Base-by-base conservation (phyloP, 2,888 invertebrate genomes). In the Drosophila cyrtoloma region DNA sequence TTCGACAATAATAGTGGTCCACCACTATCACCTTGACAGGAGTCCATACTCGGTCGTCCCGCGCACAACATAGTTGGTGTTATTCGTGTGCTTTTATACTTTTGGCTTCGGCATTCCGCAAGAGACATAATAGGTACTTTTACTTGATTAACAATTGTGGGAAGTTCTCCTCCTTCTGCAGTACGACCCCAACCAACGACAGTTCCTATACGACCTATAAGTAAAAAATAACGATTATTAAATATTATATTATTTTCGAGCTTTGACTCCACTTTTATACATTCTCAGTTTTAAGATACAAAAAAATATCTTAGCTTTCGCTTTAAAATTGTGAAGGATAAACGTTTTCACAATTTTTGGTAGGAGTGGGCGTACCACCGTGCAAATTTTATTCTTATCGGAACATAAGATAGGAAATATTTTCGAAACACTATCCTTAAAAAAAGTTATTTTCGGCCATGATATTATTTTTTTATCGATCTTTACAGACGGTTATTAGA, bases 141-240 rank as follows among this genome's bases (percentile, higher is more conserved):
- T 0, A 97, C 97, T 93, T 97, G 97, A 89, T 97, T 97, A 9
- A 97, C 96, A 55, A 96, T 94, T 1, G 96, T 96, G 5, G 97
- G 97, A 56, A 97, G 92, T 91, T 95, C 95, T 1, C 97, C 97
- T 5, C 97, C 97, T 92, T 97, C 97, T 0, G 96, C 95, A 0
- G 97, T 96, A 10, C 97, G 94, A 1, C 97, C 97, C 97, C 97
- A 97, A 4, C 97, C 97, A 12, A 97, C 96, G 10, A 97, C 97
- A 0, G 96, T 96, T 14, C 97, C 97, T 59, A 93, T 90, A 16
- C 92, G 91, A 51, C 93, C 93, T 93, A 55, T 10, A 86, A 83
- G 1, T 30, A 14, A 39, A 57, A 33, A 62, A 16, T 22, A 22
- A 35, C 10, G 10, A 35, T 47, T 44, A 47, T 30, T 44, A 19